Conservation (phyloP, 2,797 vertebrate genomes). For the Halcyon chelicuti region DNA sequence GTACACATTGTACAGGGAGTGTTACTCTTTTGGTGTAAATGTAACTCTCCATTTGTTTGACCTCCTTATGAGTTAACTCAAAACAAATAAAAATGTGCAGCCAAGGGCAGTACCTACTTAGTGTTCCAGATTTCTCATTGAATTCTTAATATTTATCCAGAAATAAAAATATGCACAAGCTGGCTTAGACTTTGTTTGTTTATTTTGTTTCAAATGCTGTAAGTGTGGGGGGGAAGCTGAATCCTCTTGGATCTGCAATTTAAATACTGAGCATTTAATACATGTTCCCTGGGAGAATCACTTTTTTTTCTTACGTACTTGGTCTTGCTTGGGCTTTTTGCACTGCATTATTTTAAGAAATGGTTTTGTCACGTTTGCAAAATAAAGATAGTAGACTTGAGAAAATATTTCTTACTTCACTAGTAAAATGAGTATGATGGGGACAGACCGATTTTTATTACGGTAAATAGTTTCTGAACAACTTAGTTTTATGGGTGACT, state of each 20-base stretch:
- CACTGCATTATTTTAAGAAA: neutral
- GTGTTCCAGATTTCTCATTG: slow-evolving; percentile 5
- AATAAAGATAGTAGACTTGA: neutral
- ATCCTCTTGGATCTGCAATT: neutral
- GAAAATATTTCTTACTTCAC: neutral
- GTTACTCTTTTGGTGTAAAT: neutral
- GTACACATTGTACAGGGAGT: neutral
- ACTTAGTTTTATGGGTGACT: neutral
- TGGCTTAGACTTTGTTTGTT: slow-evolving; percentile 38
- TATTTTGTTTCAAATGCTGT: slow-evolving; percentile 3
- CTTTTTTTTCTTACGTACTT: neutral
- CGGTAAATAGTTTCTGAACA: neutral
- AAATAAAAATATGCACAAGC: neutral
- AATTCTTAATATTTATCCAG: slow-evolving; percentile 6
- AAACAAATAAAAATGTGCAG: slow-evolving; percentile 4
- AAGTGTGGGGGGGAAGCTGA: neutral
- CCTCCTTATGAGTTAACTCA: neutral
- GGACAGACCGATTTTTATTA: neutral
- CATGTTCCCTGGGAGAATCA: neutral
- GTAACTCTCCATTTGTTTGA: neutral
- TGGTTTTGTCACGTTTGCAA: neutral
- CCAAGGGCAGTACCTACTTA: slow-evolving; percentile 35
- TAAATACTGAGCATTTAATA: neutral
- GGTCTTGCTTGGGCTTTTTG: neutral
- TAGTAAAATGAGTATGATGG: neutral